Percentiles rank a stretch among this genome's conserved stretches.
These are phyloP conservation scores for Numenius phaeopus DNA, from an alignment of 2,797 vertebrate species.

Conservation along the genomic window DNA sequence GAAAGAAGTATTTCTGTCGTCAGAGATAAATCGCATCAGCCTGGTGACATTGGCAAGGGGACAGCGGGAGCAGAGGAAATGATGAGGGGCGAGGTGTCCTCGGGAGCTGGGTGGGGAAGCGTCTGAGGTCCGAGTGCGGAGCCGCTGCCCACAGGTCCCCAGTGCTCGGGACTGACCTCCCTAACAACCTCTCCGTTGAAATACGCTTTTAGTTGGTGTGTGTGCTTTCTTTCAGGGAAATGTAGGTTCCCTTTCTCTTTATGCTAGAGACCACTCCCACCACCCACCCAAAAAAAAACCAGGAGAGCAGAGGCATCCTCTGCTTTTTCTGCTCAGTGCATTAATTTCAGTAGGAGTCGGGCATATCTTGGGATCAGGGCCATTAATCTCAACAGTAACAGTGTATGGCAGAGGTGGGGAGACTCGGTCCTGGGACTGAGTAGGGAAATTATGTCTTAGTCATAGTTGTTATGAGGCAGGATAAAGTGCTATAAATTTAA, in stretches of 20 bases:
- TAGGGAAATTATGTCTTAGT: not conserved
- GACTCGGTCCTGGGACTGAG: not conserved
- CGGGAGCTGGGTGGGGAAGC: not conserved
- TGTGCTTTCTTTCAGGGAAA: not conserved
- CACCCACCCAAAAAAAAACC: too few species aligned
- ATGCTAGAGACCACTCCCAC: not conserved
- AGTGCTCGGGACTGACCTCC: not conserved
- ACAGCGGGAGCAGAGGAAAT: not conserved
- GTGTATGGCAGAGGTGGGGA: not conserved
- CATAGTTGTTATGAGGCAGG: not conserved
- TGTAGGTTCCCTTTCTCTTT: not conserved
- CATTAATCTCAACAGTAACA: not conserved
- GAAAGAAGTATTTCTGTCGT: slow-evolving; percentile 13
- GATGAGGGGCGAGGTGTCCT: not conserved
- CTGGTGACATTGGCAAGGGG: not conserved
- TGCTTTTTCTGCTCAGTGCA: not conserved
- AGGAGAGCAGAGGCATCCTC: not conserved
- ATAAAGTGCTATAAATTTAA: not conserved
- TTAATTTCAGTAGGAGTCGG: not conserved
- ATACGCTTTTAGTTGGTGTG: not conserved
- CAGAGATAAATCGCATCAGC: not conserved
- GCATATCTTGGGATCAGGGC: not conserved
- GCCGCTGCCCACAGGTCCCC: not conserved
- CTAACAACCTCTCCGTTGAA: not conserved
- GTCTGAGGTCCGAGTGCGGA: not conserved